Evolutionary conservation across 1,140 invertebrate species (phyloP), one percentile per base, ranked within the genome.

Genomic region (Drosophila setifemur): DNA sequence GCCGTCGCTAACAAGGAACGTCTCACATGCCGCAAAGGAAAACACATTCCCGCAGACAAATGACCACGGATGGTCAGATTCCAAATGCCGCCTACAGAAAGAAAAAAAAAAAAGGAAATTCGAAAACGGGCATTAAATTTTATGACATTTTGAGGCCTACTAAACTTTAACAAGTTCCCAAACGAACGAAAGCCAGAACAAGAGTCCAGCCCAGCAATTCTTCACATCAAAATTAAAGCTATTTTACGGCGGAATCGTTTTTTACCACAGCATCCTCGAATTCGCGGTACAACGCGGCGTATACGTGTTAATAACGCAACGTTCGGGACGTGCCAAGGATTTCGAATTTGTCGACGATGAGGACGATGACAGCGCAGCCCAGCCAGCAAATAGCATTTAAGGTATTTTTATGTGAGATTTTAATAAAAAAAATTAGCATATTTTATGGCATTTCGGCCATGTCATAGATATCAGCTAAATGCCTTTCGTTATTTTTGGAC

Each of bases 221-320:
- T 43, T 55, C 44, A 74, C 48, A 83, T 71, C 78, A 54, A 85
- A 73, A 73, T 82, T 82, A 82, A 83, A 82, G 79, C 57, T 54
- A 61, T 67, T 71, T 25, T n/a, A 26, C 11, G 26, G 40, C 33
- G 55, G 35, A 77, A 77, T 54, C 35, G 47, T 40, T 43, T 52
- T 49, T 11, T n/a, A n/a, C 7, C 39, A 23, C 21, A 33, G 29
- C 25, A n/a, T n/a, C n/a, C 25, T 14, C 14, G 4, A 12, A 28
- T 33, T 47, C n/a, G 29, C 16, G 42, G 61, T 43, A 52, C 47
- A 53, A 44, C 26, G 26, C 16, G 19, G 29, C 68, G 54, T 50
- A 70, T 78, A 78, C 81, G 81, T 85, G 71, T 86, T 81, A 75
- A 85, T 79, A 86, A 67, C 64, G 79, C 64, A 78, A 77, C 63